phyloP scores from a whole-genome alignment of 2,888 invertebrate species.

The Epirrhoe alternata region DNA sequence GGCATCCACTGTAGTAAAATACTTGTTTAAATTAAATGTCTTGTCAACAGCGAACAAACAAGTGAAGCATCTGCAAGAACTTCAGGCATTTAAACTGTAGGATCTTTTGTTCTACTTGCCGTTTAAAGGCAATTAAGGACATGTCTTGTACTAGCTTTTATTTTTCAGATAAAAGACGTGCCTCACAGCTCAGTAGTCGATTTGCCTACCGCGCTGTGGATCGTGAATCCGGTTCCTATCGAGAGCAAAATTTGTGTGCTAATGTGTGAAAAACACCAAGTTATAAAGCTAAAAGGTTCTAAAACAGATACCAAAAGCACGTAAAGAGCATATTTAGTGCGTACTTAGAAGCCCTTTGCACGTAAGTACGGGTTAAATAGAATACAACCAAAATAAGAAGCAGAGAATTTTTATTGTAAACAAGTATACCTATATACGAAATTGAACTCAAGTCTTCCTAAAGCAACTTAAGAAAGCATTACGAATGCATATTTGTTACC shows the following conservation, averaged over 20 bases:
- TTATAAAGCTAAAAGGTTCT: too few species aligned
- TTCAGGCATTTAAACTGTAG: slow-evolving; percentile 30
- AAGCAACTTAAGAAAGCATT: not conserved
- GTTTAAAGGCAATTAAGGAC: slow-evolving; percentile 30
- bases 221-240: too few species aligned
- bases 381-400: not conserved
- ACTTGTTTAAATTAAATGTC: slow-evolving; percentile 37
- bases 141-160: slow-evolving; percentile 5
- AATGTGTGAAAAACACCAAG: too few species aligned
- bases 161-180: not conserved
- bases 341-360: too few species aligned
- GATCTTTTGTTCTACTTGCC: slow-evolving; percentile 30
- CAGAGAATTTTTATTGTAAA: not conserved
- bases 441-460: not conserved
- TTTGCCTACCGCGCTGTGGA: too few species aligned
- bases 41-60: slow-evolving; percentile 35
- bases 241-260: too few species aligned
- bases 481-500: slow-evolving; percentile 2
- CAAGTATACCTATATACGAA: not conserved
- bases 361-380: not conserved
- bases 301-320: too few species aligned
- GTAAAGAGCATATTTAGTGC: too few species aligned
- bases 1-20: slow-evolving; percentile 8
- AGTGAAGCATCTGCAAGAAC: slow-evolving; percentile 35
- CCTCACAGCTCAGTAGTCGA: too few species aligned